Base-by-base conservation (phyloP, 2,797 vertebrate genomes). In the Nothura maculosa region DNA sequence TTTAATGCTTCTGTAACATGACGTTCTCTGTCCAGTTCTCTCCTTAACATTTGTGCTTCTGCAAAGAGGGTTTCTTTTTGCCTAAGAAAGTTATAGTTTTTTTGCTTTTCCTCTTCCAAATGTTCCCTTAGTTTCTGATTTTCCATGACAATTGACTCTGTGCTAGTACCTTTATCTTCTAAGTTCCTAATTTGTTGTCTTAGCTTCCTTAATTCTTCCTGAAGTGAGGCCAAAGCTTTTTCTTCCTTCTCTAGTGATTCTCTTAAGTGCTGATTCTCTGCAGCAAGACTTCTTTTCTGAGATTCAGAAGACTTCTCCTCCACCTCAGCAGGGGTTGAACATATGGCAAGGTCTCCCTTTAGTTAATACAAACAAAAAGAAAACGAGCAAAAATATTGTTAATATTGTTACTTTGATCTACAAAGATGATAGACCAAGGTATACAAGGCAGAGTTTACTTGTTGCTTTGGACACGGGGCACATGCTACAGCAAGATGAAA, bases 91-190 rank as follows among this genome's bases (percentile, higher is more conserved):
- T 96, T 98, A 25, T 95, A 93, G 57, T 98, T 92, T 73, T 97
- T 97, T 96, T 97, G 97, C 91, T 98, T 98, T 96, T 99, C 98
- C 61, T 98, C 98, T 87, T 99, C 98, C 91, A 99, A 97, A 94
- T 98, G 97, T 47, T 98, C 98, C 90, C 98, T 99, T 66, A 99
- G 98, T 85, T 97, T 98, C 91, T 98, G 98, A 96, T 99, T 99
- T 97, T 99, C 99, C 9, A 97, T 97, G 62, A 98, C 90, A 80
- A 99, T 95, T 2, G 96, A 97, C 63, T 99, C 98, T 0, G 96
- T 87, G 43, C 96, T 97, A 9, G 97, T 96, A 45, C 98, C 98
- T 93, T 95, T 97, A 43, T 98, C 98, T 97, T 99, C 99, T 54
- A 98, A 93, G 63, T 98, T 97, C 83, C 97, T 97, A 10, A 99